Evolutionary conservation across 2,888 invertebrate genomes (phyloP).

Genomic region (Tipula confusa): DNA sequence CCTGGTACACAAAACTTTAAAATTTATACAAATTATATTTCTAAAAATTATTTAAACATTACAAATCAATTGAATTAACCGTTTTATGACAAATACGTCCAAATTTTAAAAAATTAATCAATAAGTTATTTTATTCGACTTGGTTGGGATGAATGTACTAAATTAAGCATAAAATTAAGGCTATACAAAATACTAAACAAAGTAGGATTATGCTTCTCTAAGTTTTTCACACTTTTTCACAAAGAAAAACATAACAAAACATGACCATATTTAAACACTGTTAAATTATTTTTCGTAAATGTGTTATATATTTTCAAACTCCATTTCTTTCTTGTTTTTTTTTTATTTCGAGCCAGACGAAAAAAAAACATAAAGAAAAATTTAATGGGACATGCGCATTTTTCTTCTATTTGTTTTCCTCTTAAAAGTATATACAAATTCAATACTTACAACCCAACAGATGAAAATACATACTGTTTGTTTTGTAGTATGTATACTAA

Average conservation of each 20-base stretch:
- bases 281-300: background rate
- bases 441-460: background rate
- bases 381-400: background rate
- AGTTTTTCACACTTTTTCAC: background rate
- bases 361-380: constrained; percentile 16
- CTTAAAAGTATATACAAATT: background rate
- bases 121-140: no score
- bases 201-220: background rate
- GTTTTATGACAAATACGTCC: no score
- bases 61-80: no score
- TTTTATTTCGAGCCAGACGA: constrained; percentile 15
- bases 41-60: no score
- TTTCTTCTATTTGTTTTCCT: background rate
- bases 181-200: background rate
- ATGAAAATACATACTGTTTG: background rate
- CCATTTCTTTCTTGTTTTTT: background rate
- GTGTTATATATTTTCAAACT: background rate
- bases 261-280: background rate
- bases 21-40: no score
- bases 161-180: background rate
- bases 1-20: no score
- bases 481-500: background rate
- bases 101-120: no score
- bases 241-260: background rate
- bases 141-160: no score